Evolutionary conservation across 2,797 vertebrate species (phyloP), one percentile per base, ranked within the genome.

Genomic region (Simalia tracyae): DNA sequence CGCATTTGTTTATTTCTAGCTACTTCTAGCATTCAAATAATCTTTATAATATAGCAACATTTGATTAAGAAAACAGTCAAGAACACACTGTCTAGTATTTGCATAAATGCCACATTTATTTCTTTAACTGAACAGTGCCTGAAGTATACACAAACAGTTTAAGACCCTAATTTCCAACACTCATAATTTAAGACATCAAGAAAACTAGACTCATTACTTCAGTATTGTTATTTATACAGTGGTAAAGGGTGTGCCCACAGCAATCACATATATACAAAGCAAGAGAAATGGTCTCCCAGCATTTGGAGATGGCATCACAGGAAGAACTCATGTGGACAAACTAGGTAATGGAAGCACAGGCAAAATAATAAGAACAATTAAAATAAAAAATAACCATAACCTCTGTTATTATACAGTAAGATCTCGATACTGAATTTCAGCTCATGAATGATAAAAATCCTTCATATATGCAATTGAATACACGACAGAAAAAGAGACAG

Each of bases 61-160:
- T 88, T 88, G 19, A 90, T 84, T 72, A 56, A 85, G 56, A 85
- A 57, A 85, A 14, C 89, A 93, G 84, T 12, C 0, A 59, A 92
- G 76, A 46, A 61, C 28, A 76, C 5, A 0, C 0, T 68, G 31
- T 7, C 46, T 15, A 54, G 68, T 88, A 93, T 87, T 98, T 98
- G 98, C 97, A 97, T 98, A 98, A 98, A 98, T 98, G 98, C 96
- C 98, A 99, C 98, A 96, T 99, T 99, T 99, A 99, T 99, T 99
- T 98, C 89, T 96, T 97, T 98, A 98, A 98, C 96, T 96, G 98
- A 97, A 99, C 98, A 98, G 98, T 98, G 98, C 98, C 97, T 98
- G 97, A 97, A 97, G 98, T 98, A 98, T 97, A 98, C 98, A 98
- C 98, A 97, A 98, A 98, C 97, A 97, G 98, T 95, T 98, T 97